These are phyloP conservation scores for Morbakka virulenta DNA, from an alignment of 30 jellyfish, hydroid and myxozoan genomes.

Conservation along the genomic window DNA sequence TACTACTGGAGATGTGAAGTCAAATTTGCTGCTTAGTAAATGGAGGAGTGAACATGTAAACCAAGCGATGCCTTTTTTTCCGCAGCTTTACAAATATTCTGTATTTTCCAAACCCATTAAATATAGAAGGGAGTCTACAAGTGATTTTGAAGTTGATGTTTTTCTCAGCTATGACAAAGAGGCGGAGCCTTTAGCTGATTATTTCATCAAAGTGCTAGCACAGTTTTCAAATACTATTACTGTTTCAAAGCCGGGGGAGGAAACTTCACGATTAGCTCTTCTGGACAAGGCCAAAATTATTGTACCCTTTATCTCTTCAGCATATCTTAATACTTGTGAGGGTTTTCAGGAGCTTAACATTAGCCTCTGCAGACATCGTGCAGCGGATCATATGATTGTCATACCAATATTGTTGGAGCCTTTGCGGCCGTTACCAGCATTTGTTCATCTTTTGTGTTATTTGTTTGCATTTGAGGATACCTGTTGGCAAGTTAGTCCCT, in stretches of 20 bases:
- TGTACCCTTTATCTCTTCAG: constrained; percentile 66
- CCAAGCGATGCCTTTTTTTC: too few species aligned
- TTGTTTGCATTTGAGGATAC: constrained; percentile 57
- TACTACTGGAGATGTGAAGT: too few species aligned
- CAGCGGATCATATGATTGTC: constrained; percentile 31
- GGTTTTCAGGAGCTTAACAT: constrained; percentile 65
- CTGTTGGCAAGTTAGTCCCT: too few species aligned
- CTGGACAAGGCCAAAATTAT: constrained; percentile 59
- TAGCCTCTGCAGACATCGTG: constrained; percentile 86
- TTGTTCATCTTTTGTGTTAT: constrained; percentile 61
- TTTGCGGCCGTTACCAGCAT: constrained; percentile 65
- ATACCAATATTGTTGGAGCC: constrained; percentile 60
- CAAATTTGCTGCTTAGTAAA: too few species aligned
- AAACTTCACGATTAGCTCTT: constrained; percentile 50
- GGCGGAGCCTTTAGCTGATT: constrained; percentile 14
- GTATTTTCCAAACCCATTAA: neutral
- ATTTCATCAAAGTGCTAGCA: constrained; percentile 22
- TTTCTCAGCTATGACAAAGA: constrained; percentile 43
- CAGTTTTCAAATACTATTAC: constrained; percentile 29
- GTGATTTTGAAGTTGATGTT: constrained; percentile 47
- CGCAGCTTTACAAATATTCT: too few species aligned
- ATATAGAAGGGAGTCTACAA: neutral
- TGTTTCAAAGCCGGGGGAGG: constrained; percentile 46
- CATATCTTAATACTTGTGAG: constrained; percentile 34
- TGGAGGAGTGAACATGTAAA: too few species aligned